A percentile compares a stretch with the other conserved stretches of the same genome.
Evolutionary conservation across 2,797 vertebrate genomes (phyloP).

Genomic region (Pachyuromys duprasi): DNA sequence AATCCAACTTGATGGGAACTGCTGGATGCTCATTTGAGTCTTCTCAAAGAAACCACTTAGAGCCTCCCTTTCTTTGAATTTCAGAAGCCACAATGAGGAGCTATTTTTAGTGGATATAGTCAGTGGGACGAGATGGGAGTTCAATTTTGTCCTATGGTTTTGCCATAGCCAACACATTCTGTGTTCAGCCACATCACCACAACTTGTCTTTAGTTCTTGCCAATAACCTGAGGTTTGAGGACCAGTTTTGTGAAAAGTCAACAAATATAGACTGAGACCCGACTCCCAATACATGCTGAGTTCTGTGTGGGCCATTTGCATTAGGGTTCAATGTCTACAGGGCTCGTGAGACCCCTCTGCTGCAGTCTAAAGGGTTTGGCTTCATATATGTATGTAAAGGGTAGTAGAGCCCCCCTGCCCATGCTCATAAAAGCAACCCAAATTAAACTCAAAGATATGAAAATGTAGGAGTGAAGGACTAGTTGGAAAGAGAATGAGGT

Average conservation of each 20-base stretch:
- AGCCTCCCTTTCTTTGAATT: constrained; percentile 49
- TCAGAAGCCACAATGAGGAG: constrained; percentile 68
- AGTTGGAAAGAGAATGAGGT: background rate
- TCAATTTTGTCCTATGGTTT: constrained; percentile 58
- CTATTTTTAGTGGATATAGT: constrained; percentile 61
- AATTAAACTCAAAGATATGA: background rate
- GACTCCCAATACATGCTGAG: background rate
- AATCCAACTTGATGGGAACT: constrained; percentile 32
- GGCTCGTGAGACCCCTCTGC: background rate
- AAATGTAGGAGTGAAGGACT: background rate
- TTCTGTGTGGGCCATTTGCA: background rate
- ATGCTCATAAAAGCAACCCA: background rate
- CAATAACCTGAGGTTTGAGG: constrained; percentile 32
- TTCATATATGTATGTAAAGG: background rate
- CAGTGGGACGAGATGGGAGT: constrained; percentile 39
- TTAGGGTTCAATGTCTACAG: background rate
- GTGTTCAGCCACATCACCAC: constrained; percentile 10
- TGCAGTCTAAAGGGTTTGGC: background rate
- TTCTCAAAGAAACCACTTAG: constrained; percentile 59
- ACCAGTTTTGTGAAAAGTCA: constrained; percentile 63
- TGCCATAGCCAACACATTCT: constrained; percentile 52
- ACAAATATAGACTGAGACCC: background rate
- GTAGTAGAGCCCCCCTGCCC: background rate
- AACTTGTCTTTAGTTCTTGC: constrained; percentile 44
- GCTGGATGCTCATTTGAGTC: background rate